A percentile compares a stretch with the other conserved stretches of the same genome.
Evolutionary conservation across 2,113 vertebrate genomes (phyloP).

Genomic region (Erinaceus europaeus): DNA sequence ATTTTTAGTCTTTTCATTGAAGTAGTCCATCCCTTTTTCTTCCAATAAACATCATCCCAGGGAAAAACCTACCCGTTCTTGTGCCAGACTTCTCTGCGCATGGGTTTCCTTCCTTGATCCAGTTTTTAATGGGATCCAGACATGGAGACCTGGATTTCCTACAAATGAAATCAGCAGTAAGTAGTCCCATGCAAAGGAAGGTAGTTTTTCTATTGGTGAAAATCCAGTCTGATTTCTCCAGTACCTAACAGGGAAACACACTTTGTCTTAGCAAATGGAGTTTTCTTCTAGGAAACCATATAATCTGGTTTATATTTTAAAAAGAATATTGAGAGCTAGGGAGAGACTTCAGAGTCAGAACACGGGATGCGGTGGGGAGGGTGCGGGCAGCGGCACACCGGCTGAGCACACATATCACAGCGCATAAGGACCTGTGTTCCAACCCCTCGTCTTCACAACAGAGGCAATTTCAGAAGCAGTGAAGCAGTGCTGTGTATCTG

Average conservation of each 20-base stretch:
- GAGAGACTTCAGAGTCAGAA: no score
- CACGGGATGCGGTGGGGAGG: no score
- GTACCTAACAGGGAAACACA: background rate
- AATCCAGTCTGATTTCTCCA: slow-evolving; percentile 4
- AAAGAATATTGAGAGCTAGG: no score
- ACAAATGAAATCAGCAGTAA: background rate
- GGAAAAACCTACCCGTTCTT: background rate
- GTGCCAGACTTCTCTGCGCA: background rate
- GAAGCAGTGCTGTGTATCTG: no score
- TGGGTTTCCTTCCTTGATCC: background rate
- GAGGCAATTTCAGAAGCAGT: no score
- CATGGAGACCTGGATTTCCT: background rate
- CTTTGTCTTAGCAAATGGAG: background rate
- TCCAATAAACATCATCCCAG: background rate
- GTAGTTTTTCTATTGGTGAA: background rate
- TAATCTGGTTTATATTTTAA: background rate
- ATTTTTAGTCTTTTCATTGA: background rate
- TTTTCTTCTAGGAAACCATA: background rate
- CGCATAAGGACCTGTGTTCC: no score
- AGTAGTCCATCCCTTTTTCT: background rate
- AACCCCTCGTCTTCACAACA: no score
- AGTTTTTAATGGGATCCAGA: background rate
- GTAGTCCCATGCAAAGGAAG: background rate
- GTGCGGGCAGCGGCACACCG: no score
- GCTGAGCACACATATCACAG: no score